Conservation (phyloP, 2,797 vertebrate genomes). For the Scleropages formosus region DNA sequence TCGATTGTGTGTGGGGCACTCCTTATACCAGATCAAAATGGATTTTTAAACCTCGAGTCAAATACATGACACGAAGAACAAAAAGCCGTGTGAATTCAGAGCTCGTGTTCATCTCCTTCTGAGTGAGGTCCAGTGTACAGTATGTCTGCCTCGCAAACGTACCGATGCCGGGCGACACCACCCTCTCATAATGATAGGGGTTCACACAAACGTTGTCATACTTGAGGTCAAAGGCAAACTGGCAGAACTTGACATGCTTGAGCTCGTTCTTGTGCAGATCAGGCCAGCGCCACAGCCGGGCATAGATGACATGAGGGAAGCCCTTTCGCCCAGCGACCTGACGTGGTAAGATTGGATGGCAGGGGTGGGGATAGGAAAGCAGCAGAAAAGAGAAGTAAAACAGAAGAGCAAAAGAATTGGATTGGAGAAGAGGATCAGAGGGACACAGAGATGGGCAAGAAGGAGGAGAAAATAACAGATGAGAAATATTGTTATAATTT, state of each 20-base stretch:
- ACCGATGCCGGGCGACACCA: slow-evolving; percentile 70
- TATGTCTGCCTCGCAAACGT: slow-evolving; percentile 34
- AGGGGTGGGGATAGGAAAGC: not conserved
- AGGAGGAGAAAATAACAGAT: not conserved
- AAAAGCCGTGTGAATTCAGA: too few relatives aligned
- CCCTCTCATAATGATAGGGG: slow-evolving; percentile 79
- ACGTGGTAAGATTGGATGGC: not conserved
- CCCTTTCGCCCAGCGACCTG: slow-evolving; percentile 77
- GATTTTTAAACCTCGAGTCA: too few relatives aligned
- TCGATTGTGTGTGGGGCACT: too few relatives aligned
- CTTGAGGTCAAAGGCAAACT: slow-evolving; percentile 80
- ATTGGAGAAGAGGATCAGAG: not conserved
- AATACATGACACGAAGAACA: too few relatives aligned
- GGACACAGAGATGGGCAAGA: not conserved
- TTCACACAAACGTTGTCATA: slow-evolving; percentile 79
- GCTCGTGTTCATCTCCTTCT: too few relatives aligned
- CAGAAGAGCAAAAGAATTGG: not conserved
- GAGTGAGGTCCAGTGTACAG: too few relatives aligned
- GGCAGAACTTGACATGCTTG: slow-evolving; percentile 76
- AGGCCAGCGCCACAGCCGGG: slow-evolving; percentile 76
- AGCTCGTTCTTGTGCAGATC: slow-evolving; percentile 82
- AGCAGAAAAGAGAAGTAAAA: not conserved
- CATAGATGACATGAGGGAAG: slow-evolving; percentile 77
- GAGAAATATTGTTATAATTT: not conserved
- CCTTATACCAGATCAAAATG: too few relatives aligned